Base-by-base conservation (phyloP, 2,797 vertebrate species). In the Ibycter americanus region DNA sequence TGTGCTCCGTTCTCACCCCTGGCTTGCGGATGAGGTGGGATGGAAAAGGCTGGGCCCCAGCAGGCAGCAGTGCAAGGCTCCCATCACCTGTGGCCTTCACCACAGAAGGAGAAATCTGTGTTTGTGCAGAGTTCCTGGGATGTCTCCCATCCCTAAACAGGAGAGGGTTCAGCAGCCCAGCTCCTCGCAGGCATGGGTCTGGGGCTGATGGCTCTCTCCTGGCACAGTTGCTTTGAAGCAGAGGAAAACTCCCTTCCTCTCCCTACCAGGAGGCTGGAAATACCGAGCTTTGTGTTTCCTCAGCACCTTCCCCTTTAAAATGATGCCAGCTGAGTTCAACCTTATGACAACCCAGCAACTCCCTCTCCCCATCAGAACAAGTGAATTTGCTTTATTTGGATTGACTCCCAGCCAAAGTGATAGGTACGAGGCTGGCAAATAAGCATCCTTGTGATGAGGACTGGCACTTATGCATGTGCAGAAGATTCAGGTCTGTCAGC, bases 381-480 rank as follows among this genome's bases (percentile, higher is more conserved):
- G 90, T 9, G 67, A 59, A 62, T 96, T 89, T 85, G 90, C 92
- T 96, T 94, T 94, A 94, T 95, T 97, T 96, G 93, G 94, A 90
- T 89, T 96, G 96, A 96, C 91, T 97, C 88, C 95, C 90, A 61
- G 96, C 94, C 96, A 58, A 26, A 96, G 95, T 85, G 96, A 93
- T 97, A 93, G 95, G 96, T 96, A 79, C 4, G 88, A 92, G 95
- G 74, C 93, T 97, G 97, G 97, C 95, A 96, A 95, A 97, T 90
- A 84, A 94, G 95, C 96, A 71, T 93, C 93, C 95, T 89, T 80
- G 92, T 89, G 95, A 95, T 80, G 92, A 96, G 96, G 96, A 87
- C 90, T 92, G 96, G 94, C 94, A 93, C 94, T 95, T 95, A 91
- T n/a, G 96, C 94, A 74, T 85, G 93, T 92, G 96, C 92, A 36